Evolutionary conservation across 2,888 invertebrate genomes (phyloP), one percentile per base, ranked within the genome.

Genomic region (Drosophila neoperkinsi): DNA sequence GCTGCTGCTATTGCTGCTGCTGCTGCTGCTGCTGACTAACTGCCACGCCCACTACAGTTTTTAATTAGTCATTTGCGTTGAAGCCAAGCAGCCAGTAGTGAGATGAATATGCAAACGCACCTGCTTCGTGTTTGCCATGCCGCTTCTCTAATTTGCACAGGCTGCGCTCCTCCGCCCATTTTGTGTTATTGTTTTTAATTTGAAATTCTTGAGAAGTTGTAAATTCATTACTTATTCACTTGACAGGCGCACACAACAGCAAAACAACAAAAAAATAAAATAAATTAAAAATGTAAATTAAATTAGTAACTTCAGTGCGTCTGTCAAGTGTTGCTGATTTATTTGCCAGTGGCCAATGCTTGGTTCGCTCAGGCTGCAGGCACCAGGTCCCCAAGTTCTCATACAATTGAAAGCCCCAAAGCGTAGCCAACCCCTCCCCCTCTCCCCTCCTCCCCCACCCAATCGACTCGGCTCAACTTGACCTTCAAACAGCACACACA

Each of bases 211-310:
- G 79, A 84, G 77, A 91, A 90, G 90, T 91, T 91, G 86, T 85
- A 84, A 90, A 91, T 90, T 91, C 90, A 91, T 90, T 91, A 90
- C 91, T 84, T 91, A 90, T 89, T 87, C 88, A 91, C 91, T 89
- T 90, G 88, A 91, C 91, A 90, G 91, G 61, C 65, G 84, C 74
- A 69, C 74, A 64, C 46, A 46, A 46, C 21, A 46, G 46, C 46
- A 25, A 9, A 7, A 9, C 46, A 46, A 46, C 21, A 46, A 16
- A 46, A 46, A 25, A 46, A 56, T 69, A 82, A 91, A 91, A 87
- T 81, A 90, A 85, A 91, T 91, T 91, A 89, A 91, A 87, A 91
- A 91, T 90, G 90, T 87, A 91, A 91, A 91, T 90, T 90, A 89
- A 90, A 91, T 90, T 88, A 91, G 88, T 82, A 85, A 90, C 85